Evolutionary conservation across 30 jellyfish, hydroid and myxozoan species (phyloP).

Genomic region (Hydractinia symbiolongicarpus): DNA sequence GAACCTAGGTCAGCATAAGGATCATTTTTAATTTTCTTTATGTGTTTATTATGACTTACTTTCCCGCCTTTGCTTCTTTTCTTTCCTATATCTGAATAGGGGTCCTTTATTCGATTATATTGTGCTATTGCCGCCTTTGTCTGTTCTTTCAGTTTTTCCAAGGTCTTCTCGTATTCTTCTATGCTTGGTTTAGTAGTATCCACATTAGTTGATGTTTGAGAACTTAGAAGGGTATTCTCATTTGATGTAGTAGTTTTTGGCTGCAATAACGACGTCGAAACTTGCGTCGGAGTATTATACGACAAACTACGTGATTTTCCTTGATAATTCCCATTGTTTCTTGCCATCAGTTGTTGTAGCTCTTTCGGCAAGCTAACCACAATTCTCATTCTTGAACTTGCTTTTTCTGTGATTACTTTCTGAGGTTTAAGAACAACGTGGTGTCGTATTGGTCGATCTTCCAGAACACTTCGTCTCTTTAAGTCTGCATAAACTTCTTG

Average conservation of each 20-base stretch:
- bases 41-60: neutral
- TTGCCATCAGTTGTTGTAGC: neutral
- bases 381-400: constrained; percentile 22
- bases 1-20: constrained; percentile 61
- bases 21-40: constrained; percentile 10
- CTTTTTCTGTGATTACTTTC: constrained; percentile 12
- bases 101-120: constrained; percentile 31
- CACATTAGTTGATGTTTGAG: constrained; percentile 8
- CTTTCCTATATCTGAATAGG: constrained; percentile 67
- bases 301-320: neutral
- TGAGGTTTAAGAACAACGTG: constrained; percentile 25
- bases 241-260: constrained; percentile 3
- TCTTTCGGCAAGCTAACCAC: constrained; percentile 40
- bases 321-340: neutral
- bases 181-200: constrained; percentile 20
- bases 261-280: neutral
- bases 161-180: constrained; percentile 18
- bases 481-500: constrained; percentile 81
- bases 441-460: neutral
- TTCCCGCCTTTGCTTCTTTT: neutral
- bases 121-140: constrained; percentile 33
- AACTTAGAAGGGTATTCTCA: neutral
- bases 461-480: constrained; percentile 30
- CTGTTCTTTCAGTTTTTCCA: constrained; percentile 20
- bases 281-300: neutral